Evolutionary conservation across 2,888 invertebrate species (phyloP).

Genomic region (Drosophila maculinotata): DNA sequence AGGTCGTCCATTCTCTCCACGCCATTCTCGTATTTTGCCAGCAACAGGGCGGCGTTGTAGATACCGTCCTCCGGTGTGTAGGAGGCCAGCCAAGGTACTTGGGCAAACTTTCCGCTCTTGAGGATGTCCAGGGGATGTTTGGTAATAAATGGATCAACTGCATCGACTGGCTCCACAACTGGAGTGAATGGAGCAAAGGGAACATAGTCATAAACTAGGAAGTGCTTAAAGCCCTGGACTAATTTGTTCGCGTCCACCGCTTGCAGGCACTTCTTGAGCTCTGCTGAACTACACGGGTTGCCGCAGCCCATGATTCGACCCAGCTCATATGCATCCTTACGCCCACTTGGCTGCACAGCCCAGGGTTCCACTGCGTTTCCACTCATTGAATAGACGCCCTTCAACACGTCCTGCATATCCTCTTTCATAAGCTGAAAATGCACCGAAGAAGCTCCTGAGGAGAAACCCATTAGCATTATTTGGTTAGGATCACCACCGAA

Average conservation of each 20-base stretch:
- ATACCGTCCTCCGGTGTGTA: too few relatives aligned
- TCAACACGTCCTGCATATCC: slow-evolving; percentile 57
- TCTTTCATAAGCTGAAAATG: slow-evolving; percentile 90
- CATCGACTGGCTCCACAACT: slow-evolving; percentile 87
- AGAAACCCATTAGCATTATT: slow-evolving; percentile 89
- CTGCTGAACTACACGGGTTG: slow-evolving; percentile 83
- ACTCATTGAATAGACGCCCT: slow-evolving; percentile 86
- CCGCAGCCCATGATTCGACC: slow-evolving; percentile 89
- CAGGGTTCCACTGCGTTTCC: slow-evolving; percentile 89
- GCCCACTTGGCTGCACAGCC: slow-evolving; percentile 86
- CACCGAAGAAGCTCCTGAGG: slow-evolving; percentile 91
- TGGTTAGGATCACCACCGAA: slow-evolving; percentile 86
- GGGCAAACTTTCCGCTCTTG: slow-evolving; percentile 86
- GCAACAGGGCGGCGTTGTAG: too few relatives aligned
- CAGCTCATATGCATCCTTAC: slow-evolving; percentile 87
- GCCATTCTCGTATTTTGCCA: too few relatives aligned
- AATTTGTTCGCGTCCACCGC: too few relatives aligned
- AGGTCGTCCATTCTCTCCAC: too few relatives aligned
- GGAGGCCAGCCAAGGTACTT: too few relatives aligned
- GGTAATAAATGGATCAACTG: slow-evolving; percentile 88
- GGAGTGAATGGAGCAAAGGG: slow-evolving; percentile 91
- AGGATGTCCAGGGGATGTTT: slow-evolving; percentile 88
- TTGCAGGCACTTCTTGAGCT: slow-evolving; percentile 85
- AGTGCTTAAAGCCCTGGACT: too few relatives aligned
- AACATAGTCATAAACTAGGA: slow-evolving; percentile 75